phyloP scores from a whole-genome alignment of 2,888 invertebrate genomes.

The Mythimna albipuncta region DNA sequence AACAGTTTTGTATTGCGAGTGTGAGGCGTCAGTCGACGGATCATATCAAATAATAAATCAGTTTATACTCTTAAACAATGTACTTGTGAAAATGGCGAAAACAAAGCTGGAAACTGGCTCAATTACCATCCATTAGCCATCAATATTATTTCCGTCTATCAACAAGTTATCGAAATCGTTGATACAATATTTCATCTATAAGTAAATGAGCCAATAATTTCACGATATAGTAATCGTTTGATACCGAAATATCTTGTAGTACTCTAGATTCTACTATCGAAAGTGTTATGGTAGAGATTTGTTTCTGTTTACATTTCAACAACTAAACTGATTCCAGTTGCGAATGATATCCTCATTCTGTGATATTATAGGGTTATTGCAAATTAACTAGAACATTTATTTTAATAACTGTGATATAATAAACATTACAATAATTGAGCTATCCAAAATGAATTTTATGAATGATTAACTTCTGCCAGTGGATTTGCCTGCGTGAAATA shows the following conservation, averaged over 20 bases:
- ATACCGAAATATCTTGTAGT: conserved; percentile 58
- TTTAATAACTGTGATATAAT: conserved; percentile 8
- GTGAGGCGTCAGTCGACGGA: conserved; percentile 66
- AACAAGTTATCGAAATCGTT: conserved; percentile 52
- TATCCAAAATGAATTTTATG: neutral
- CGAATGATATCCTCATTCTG: conserved; percentile 43
- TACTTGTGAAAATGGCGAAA: conserved; percentile 51
- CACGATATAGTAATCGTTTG: conserved; percentile 56
- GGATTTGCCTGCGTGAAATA: no score
- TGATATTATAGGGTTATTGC: conserved; percentile 18
- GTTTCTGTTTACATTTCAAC: conserved; percentile 38
- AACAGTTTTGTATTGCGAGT: conserved; percentile 56
- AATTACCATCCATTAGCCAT: conserved; percentile 62
- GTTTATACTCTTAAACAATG: conserved; percentile 57
- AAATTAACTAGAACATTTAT: conserved; percentile 34
- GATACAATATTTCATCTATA: conserved; percentile 50
- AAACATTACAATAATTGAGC: neutral
- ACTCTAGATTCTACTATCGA: conserved; percentile 33
- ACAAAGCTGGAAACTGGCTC: conserved; percentile 46
- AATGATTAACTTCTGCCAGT: no score
- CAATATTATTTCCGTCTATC: conserved; percentile 61
- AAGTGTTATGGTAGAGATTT: conserved; percentile 19
- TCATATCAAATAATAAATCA: conserved; percentile 68
- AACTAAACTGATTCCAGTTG: conserved; percentile 39
- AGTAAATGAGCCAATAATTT: conserved; percentile 58